Percentiles rank a stretch among this genome's conserved stretches.
phyloP scores from a whole-genome alignment of 2,888 invertebrate species.

The Iphiclides podalirius region DNA sequence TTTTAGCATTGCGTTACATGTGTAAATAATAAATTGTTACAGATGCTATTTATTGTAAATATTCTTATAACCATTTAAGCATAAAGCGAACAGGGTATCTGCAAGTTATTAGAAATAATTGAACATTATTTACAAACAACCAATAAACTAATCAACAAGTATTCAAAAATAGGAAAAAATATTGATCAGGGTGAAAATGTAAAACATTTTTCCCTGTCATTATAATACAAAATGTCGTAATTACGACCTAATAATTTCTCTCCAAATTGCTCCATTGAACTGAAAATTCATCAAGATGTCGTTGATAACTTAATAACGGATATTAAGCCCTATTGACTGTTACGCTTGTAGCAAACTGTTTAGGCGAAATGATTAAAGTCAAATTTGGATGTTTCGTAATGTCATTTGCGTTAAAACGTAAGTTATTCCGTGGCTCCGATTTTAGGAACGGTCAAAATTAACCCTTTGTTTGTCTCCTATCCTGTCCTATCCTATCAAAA shows the following conservation, averaged over 20 bases:
- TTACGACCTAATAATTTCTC: background rate
- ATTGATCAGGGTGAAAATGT: no score
- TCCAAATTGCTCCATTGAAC: slow-evolving; percentile 11
- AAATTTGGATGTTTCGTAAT: background rate
- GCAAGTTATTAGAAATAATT: no score
- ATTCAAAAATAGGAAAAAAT: no score
- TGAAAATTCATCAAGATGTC: slow-evolving; percentile 14
- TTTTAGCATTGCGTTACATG: no score
- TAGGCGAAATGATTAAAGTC: slow-evolving; percentile 12
- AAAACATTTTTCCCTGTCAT: background rate
- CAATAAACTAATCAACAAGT: no score
- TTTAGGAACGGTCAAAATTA: background rate
- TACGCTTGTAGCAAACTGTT: slow-evolving; percentile 6
- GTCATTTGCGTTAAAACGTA: background rate
- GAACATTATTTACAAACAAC: no score
- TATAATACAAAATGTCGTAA: slow-evolving; percentile 2
- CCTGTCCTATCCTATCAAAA: no score
- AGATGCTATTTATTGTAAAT: no score
- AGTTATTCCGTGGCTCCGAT: background rate
- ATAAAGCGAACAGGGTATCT: no score
- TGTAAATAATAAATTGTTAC: no score
- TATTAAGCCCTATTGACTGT: slow-evolving; percentile 20
- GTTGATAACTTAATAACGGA: slow-evolving; percentile 21
- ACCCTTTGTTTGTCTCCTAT: background rate
- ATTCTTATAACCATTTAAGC: no score